Base-by-base conservation (phyloP, 2,888 invertebrate genomes). In the Ectemnius lituratus region DNA sequence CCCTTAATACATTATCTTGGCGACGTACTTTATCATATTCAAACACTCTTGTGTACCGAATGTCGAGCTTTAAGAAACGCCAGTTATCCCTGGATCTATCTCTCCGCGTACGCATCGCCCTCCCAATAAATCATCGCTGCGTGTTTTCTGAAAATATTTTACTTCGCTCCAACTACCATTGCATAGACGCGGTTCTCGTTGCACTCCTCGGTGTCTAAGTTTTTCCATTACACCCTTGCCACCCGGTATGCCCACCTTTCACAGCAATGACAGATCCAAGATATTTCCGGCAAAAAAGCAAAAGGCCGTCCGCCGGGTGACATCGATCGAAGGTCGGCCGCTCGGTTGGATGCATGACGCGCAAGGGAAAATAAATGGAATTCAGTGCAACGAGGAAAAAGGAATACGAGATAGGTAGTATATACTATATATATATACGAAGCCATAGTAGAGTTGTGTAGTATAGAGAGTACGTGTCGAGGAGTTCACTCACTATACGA, bases 41-140 rank as follows among this genome's bases (percentile, higher is more conserved):
- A 80, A 81, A 82, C 77, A 81, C 80, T 82, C 69, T 77, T 80
- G 63, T 61, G 67, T 60, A 58, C 47, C 49, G 61, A 66, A 61
- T 57, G 56, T 69, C 66, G 27, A 52, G 28, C 20, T 18, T 52
- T 58, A 70, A 59, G 71, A 71, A 70, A 69, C 20, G 11, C 59
- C 52, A 18, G 27, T 14, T 28, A 57, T 68, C 23, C 65, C 20
- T 18, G 37, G 37, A 37, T 37, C 37, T 37, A 6, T 37, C 37
- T 37, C 37, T 37, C 37, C 37, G 4, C 37, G 37, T 37, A 37
- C 37, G 37, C 37, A 37, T 37, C 37, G 37, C 37, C 37, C 37
- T 11, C 37, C 37, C 37, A 37, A 37, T 37, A 37, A 37, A 37
- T 37, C 8, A 37, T 37, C 37, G 37, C 37, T 37, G 37, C 4